Conservation (phyloP, 2,113 vertebrate genomes). For the Neotoma lepida region DNA sequence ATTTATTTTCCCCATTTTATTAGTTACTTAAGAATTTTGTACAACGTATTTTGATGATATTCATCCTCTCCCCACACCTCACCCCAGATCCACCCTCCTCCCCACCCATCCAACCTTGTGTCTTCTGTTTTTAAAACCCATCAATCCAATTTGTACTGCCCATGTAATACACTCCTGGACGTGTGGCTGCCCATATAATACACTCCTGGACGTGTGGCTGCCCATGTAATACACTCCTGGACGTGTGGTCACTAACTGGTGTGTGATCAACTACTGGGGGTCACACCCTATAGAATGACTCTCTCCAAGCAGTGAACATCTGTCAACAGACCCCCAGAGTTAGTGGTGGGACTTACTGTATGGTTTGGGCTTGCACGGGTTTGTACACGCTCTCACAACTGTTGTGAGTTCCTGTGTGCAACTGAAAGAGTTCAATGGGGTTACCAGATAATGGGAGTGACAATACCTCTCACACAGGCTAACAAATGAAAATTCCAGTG, state of each 20-base stretch:
- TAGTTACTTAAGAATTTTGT: background rate
- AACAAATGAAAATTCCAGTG: background rate
- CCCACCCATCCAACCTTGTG: background rate
- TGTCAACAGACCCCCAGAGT: background rate
- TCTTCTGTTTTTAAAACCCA: background rate
- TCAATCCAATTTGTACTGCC: background rate
- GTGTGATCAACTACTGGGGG: background rate
- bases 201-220: background rate
- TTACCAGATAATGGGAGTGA: background rate
- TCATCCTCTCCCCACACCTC: background rate
- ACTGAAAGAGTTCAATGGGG: background rate
- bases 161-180: background rate
- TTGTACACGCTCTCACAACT: background rate
- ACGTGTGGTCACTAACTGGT: background rate
- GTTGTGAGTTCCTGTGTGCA: background rate
- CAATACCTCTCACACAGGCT: background rate
- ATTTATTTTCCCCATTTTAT: background rate
- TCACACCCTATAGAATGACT: background rate
- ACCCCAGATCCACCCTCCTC: background rate
- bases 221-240: background rate
- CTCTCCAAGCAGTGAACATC: background rate
- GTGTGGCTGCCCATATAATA: background rate
- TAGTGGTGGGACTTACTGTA: background rate
- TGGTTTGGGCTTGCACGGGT: background rate
- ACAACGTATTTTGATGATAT: background rate